Conservation (phyloP, 1,140 invertebrate genomes). For the Micrasema minimum region DNA sequence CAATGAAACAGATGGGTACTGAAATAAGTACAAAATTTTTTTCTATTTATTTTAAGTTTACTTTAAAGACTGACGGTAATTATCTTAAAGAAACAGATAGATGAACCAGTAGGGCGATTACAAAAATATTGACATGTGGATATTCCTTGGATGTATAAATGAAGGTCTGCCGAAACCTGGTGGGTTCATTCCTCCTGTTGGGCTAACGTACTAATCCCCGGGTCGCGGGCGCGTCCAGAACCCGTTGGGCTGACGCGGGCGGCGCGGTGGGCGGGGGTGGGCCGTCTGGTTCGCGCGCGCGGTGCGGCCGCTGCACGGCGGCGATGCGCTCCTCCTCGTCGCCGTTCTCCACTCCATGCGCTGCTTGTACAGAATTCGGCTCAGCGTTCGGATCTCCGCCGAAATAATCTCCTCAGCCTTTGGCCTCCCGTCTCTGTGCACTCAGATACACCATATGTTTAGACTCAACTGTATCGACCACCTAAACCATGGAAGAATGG, state of each 20-base stretch:
- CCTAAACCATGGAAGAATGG: no score
- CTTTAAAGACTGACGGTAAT: no score
- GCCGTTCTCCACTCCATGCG: slow-evolving; percentile 89
- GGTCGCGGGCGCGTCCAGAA: slow-evolving; percentile 32
- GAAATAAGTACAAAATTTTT: no score
- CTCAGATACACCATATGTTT: no score
- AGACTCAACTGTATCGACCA: no score
- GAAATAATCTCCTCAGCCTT: slow-evolving; percentile 90
- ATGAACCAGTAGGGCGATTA: background rate
- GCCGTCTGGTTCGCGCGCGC: slow-evolving; percentile 56
- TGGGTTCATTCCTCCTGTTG: slow-evolving; percentile 77
- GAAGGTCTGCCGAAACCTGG: slow-evolving; percentile 58
- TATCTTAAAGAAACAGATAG: no score
- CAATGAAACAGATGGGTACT: no score
- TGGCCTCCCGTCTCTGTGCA: slow-evolving; percentile 76
- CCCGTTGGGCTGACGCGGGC: slow-evolving; percentile 37
- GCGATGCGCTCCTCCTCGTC: slow-evolving; percentile 90
- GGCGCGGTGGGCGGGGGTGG: slow-evolving; percentile 58
- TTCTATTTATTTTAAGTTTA: no score
- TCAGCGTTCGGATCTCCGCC: slow-evolving; percentile 89
- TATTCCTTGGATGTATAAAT: no score
- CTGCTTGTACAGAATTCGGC: slow-evolving; percentile 80
- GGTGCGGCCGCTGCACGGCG: slow-evolving; percentile 71
- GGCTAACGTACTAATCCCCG: slow-evolving; percentile 80
- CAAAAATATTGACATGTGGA: no score